A percentile compares a stretch with the other conserved stretches of the same genome.
Evolutionary conservation across 2,888 invertebrate genomes (phyloP).

Genomic region (Eilema griseolum): DNA sequence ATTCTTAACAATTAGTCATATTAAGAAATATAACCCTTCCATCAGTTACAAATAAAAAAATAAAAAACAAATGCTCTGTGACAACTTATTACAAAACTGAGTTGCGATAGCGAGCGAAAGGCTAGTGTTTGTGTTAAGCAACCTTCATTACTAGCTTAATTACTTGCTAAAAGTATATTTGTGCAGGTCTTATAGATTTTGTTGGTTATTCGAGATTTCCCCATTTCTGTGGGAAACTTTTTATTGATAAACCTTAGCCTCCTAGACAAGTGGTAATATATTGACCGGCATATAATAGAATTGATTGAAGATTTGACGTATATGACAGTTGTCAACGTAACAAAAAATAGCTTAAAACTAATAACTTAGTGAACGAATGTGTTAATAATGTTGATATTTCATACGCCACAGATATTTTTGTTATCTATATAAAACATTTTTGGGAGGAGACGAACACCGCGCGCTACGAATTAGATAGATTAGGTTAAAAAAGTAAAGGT

Average conservation of each 20-base stretch:
- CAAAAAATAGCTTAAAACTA: too few relatives aligned
- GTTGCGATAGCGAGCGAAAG: conserved; percentile 1
- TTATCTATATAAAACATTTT: too few relatives aligned
- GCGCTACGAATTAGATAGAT: neutral
- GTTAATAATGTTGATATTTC: neutral
- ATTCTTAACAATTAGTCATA: too few relatives aligned
- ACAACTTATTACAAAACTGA: neutral
- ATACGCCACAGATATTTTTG: too few relatives aligned
- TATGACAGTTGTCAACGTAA: too few relatives aligned
- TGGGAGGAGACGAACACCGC: neutral
- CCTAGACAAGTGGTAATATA: too few relatives aligned
- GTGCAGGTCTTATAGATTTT: neutral
- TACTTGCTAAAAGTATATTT: neutral
- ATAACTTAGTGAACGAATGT: too few relatives aligned
- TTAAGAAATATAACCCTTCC: too few relatives aligned
- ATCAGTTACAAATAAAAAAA: neutral
- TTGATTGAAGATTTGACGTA: too few relatives aligned
- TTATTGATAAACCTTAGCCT: neutral
- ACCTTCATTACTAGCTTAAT: conserved; percentile 2
- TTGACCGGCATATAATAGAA: too few relatives aligned
- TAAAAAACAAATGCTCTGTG: neutral
- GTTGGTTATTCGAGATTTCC: neutral
- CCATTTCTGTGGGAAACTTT: neutral
- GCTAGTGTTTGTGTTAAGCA: neutral
- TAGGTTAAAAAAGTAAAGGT: too few relatives aligned